phyloP scores from a whole-genome alignment of 2,797 vertebrate genomes.

The Malacoctenus gilli region DNA sequence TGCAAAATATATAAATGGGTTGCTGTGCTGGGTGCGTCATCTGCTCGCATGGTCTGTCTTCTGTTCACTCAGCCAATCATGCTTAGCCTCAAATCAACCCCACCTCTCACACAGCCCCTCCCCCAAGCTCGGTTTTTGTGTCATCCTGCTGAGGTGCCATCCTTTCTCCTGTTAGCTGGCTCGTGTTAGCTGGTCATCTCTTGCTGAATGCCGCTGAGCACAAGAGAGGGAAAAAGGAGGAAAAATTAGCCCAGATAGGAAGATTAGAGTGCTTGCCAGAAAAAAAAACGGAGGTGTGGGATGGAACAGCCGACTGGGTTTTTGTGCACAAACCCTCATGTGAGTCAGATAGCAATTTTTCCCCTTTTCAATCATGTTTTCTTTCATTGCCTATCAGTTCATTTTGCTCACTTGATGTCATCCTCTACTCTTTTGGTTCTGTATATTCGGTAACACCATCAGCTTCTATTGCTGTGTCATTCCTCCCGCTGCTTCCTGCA shows the following conservation, averaged over 20 bases:
- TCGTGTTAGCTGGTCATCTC: constrained; percentile 7
- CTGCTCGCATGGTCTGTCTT: constrained; percentile 4
- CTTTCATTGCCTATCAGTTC: not conserved
- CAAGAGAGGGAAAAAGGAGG: constrained; percentile 8
- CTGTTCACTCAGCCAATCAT: constrained; percentile 46
- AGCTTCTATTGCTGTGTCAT: constrained; percentile 42
- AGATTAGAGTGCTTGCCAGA: not conserved
- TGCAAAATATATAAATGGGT: no score
- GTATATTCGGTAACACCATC: not conserved
- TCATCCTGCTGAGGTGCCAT: constrained; percentile 22
- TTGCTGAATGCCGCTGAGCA: constrained; percentile 3
- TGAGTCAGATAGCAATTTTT: constrained; percentile 65
- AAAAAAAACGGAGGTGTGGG: constrained; percentile 22
- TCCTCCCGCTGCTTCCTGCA: constrained; percentile 35
- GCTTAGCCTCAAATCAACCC: constrained; percentile 13
- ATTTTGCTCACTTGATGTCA: not conserved
- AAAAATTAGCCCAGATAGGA: constrained; percentile 1
- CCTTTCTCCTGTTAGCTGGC: constrained; percentile 31
- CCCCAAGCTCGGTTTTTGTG: constrained; percentile 40
- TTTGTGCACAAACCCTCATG: constrained; percentile 71
- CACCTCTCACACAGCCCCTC: constrained; percentile 36
- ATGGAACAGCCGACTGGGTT: constrained; percentile 64
- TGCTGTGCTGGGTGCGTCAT: no score
- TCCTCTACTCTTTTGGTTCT: not conserved
- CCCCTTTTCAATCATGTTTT: not conserved